phyloP scores from a whole-genome alignment of 2,113 vertebrate genomes.

The Labrus mixtus region DNA sequence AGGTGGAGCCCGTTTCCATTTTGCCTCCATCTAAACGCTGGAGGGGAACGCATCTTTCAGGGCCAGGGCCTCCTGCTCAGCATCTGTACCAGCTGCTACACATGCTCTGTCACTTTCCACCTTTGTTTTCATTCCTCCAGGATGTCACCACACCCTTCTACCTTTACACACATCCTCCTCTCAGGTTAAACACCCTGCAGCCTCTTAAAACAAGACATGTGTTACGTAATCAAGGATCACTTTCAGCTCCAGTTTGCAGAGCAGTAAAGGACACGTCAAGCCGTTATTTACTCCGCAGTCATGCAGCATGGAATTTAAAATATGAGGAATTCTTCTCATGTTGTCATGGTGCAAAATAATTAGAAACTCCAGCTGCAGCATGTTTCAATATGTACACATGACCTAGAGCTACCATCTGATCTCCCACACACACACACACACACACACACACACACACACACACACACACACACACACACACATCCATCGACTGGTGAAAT shows the following conservation, averaged over 20 bases:
- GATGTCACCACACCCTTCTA: slow-evolving; percentile 41
- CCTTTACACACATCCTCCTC: slow-evolving; percentile 7
- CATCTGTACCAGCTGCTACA: neutral
- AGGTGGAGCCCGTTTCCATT: slow-evolving; percentile 50
- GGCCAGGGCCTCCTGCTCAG: neutral
- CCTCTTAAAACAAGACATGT: neutral
- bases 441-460: slow-evolving; percentile 18
- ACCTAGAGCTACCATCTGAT: neutral
- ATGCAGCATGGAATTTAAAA: slow-evolving; percentile 17
- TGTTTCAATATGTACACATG: slow-evolving; percentile 42
- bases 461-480: slow-evolving; percentile 39
- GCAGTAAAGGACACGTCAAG: neutral
- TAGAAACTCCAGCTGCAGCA: slow-evolving; percentile 60
- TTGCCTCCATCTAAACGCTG: slow-evolving; percentile 20
- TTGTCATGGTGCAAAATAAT: slow-evolving; percentile 47
- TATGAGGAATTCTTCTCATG: slow-evolving; percentile 25
- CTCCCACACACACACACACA: slow-evolving; percentile 14
- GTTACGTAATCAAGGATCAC: neutral
- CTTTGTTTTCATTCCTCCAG: slow-evolving; percentile 43
- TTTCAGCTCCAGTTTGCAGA: slow-evolving; percentile 3
- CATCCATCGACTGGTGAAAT: slow-evolving; percentile 30
- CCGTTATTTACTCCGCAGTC: neutral
- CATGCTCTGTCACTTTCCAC: slow-evolving; percentile 3
- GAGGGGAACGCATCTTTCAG: slow-evolving; percentile 32
- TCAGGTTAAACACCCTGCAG: neutral